A percentile compares a stretch with the other conserved stretches of the same genome.
Evolutionary conservation across 2,888 invertebrate species (phyloP).

Genomic region (Scaptodrosophila latifasciaeformis): DNA sequence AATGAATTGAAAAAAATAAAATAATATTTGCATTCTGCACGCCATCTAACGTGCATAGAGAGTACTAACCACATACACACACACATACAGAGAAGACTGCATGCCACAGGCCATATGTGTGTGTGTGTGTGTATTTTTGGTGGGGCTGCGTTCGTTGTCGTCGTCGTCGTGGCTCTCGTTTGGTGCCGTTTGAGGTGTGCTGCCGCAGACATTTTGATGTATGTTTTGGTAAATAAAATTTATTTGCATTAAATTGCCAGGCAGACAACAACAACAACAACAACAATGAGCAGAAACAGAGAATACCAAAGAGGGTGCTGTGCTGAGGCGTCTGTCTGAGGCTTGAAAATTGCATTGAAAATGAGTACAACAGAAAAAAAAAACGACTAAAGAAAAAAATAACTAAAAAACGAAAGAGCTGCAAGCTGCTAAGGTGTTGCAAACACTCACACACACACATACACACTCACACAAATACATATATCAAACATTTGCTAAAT

Average conservation of each 20-base stretch:
- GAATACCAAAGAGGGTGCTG: background rate
- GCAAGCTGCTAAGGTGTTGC: constrained; percentile 43
- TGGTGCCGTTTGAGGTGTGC: constrained; percentile 41
- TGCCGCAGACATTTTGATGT: constrained; percentile 67
- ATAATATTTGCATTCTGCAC: constrained; percentile 70
- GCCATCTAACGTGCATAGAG: constrained; percentile 59
- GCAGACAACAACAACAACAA: constrained; percentile 37
- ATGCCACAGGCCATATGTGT: constrained; percentile 12
- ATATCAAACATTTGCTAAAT: constrained; percentile 58
- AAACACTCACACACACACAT: constrained; percentile 17
- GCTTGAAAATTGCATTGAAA: background rate
- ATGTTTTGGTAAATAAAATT: constrained; percentile 70
- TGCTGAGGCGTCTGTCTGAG: background rate
- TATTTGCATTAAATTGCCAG: constrained; percentile 71
- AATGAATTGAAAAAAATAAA: constrained; percentile 54
- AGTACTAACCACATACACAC: constrained; percentile 41
- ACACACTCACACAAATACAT: constrained; percentile 14
- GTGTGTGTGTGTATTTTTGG: background rate
- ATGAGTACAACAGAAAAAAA: background rate
- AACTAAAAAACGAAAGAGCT: constrained; percentile 36
- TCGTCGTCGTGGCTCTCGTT: too few relatives aligned
- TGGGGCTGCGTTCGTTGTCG: too few relatives aligned
- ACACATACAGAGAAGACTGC: constrained; percentile 19
- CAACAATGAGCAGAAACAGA: constrained; percentile 21
- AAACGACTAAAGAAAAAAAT: background rate